Evolutionary conservation across 2,888 invertebrate species (phyloP), one percentile per base, ranked within the genome.

Genomic region (Octodonta nipae): DNA sequence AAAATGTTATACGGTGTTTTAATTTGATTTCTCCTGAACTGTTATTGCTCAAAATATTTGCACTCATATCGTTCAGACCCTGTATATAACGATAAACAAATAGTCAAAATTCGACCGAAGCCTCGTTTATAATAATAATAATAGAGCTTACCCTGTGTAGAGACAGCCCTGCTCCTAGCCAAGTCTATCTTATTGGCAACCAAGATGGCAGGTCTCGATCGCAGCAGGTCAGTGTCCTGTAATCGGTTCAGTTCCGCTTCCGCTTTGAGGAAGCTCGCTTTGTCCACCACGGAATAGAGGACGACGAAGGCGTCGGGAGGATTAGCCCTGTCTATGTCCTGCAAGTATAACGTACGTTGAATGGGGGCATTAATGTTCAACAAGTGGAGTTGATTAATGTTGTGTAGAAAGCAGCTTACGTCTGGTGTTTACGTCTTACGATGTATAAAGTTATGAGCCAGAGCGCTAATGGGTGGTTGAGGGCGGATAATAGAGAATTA

Each of bases 141-240:
- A n/a, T n/a, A n/a, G n/a, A n/a, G 38, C 54, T 61, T 63, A 92
- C 92, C 92, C 73, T 92, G 89, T 14, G 81, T 76, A 5, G 85
- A 82, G 28, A 93, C 85, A 14, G 83, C 79, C 55, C 91, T 73
- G 56, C 87, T 84, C 46, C 92, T 71, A 16, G 87, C 92, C 54
- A 93, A 68, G 65, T 93, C 92, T 43, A 89, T 85, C 67, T 93
- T 93, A 64, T 92, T 93, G 31, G 79, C 92, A 12, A 89, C 89
- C 32, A 93, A 66, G 40, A 93, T 79, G 25, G 83, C 79, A 0
- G 91, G 84, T 45, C 83, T 68, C 15, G 76, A 68, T 34, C 84
- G 66, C 38, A 82, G 67, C 58, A 85, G 69, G 56, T 85, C 86
- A 54, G 74, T 73, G 60, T 85, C 85, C 54, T 83, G 75, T 15